Base-by-base conservation (phyloP, 2,888 invertebrate genomes). In the Parnassius glacialis region DNA sequence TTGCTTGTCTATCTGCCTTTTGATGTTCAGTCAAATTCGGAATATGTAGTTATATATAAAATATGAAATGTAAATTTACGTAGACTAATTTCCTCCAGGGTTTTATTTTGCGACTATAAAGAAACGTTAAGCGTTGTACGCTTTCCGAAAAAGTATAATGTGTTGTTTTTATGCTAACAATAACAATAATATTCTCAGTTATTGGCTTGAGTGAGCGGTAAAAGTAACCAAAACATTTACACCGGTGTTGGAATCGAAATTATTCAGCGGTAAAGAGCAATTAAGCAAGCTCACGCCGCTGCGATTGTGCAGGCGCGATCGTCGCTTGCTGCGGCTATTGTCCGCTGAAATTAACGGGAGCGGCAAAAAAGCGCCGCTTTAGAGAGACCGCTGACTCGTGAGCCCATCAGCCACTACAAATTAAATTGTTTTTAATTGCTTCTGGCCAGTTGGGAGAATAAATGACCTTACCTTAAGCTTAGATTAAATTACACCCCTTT, bases 281-380 rank as follows among this genome's bases (percentile, higher is more conserved):
- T 87, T 87, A 86, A 84, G 79, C 71, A 72, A 71, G 79, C 76
- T 81, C 80, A 79, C 81, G 81, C 79, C 81, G 78, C 67, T 71
- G 68, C 78, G 79, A 84, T 84, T 86, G 83, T 86, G 79, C 78
- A 72, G 74, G 75, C 75, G 75, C 80, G 78, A 76, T 76, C 78
- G 79, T 67, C 76, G 78, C 77, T 76, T 79, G 76, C 71, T 69
- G 74, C 74, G 71, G 70, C 83, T 79, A 85, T 87, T 87, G 85
- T 87, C 81, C 83, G 79, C 70, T 73, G 74, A 84, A 84, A 84
- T 84, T 83, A 83, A 83, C 81, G 78, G 79, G 68, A 74, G 72
- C 75, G 72, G 76, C 78, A 85, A 86, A 85, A 84, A 85, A 75
- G 71, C 67, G 68, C 70, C 71, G 74, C 70, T 73, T 69, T 68